phyloP scores from a whole-genome alignment of 1,140 invertebrate species.

The Heliconius himera region DNA sequence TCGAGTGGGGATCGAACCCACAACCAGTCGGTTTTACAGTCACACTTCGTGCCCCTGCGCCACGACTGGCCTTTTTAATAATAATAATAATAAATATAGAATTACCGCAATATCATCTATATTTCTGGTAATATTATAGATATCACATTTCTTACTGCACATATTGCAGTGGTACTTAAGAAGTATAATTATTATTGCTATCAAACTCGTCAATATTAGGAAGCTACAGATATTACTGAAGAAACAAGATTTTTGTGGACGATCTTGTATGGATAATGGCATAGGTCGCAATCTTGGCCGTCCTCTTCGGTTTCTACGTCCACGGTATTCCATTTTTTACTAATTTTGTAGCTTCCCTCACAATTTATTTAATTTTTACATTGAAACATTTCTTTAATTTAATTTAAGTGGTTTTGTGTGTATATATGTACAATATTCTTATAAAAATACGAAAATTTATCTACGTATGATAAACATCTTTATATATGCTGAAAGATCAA shows the following conservation, averaged over 20 bases:
- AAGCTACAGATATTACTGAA: slow-evolving; percentile 48
- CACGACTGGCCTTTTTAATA: too few species aligned
- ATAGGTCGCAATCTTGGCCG: slow-evolving; percentile 35
- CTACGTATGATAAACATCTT: not conserved
- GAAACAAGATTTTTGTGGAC: slow-evolving; percentile 42
- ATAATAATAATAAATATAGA: not conserved
- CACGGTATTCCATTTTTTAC: slow-evolving; percentile 55
- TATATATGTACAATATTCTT: not conserved
- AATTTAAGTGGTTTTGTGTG: not conserved
- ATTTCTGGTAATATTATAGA: slow-evolving; percentile 51
- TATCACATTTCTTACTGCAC: slow-evolving; percentile 52
- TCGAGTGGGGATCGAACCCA: too few species aligned
- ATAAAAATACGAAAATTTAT: not conserved
- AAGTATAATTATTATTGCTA: slow-evolving; percentile 56
- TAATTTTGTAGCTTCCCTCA: slow-evolving; percentile 3
- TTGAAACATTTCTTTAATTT: not conserved
- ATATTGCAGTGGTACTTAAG: slow-evolving; percentile 60
- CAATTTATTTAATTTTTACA: not conserved
- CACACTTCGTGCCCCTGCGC: too few species aligned
- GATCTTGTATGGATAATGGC: slow-evolving; percentile 21
- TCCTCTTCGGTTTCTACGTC: slow-evolving; percentile 51
- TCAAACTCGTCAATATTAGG: slow-evolving; percentile 53
- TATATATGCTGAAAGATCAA: not conserved
- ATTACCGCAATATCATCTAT: slow-evolving; percentile 62
- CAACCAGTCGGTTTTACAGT: too few species aligned